Evolutionary conservation across 2,797 vertebrate genomes (phyloP).

Genomic region (Rhinatrema bivittatum): DNA sequence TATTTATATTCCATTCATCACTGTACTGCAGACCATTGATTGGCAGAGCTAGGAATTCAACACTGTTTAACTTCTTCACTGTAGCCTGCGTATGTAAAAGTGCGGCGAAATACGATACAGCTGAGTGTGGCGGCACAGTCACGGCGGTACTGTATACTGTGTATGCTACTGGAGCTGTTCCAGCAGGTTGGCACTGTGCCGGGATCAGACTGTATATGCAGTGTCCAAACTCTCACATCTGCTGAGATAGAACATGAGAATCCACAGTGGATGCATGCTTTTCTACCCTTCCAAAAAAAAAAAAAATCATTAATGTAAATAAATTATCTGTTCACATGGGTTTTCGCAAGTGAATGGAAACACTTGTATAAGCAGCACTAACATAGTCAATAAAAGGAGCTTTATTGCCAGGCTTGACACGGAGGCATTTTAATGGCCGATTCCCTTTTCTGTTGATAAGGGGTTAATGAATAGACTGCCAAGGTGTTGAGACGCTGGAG

Average conservation of each 20-base stretch:
- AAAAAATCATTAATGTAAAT: slow-evolving; percentile 35
- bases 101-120: no score
- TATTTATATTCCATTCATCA: no score
- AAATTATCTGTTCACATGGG: slow-evolving; percentile 24
- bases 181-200: not conserved
- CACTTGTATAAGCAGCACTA: slow-evolving; percentile 17
- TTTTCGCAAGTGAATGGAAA: slow-evolving; percentile 32
- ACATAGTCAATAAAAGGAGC: slow-evolving; percentile 28
- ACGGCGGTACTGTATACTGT: no score
- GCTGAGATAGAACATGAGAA: slow-evolving; percentile 14
- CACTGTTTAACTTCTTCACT: no score
- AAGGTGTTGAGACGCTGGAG: slow-evolving; percentile 22
- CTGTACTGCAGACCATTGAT: no score
- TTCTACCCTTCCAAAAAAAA: slow-evolving; percentile 22
- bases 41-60: no score
- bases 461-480: not conserved
- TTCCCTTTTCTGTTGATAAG: no score
- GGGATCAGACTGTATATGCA: rapidly evolving
- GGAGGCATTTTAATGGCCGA: not conserved
- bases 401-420: slow-evolving; percentile 17
- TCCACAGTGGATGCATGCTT: slow-evolving; percentile 12
- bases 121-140: no score
- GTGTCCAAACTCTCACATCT: not conserved
- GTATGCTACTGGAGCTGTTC: rapidly evolving
- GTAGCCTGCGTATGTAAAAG: no score